Conservation (phyloP, 1,140 invertebrate genomes). For the Archivesica marissinica region DNA sequence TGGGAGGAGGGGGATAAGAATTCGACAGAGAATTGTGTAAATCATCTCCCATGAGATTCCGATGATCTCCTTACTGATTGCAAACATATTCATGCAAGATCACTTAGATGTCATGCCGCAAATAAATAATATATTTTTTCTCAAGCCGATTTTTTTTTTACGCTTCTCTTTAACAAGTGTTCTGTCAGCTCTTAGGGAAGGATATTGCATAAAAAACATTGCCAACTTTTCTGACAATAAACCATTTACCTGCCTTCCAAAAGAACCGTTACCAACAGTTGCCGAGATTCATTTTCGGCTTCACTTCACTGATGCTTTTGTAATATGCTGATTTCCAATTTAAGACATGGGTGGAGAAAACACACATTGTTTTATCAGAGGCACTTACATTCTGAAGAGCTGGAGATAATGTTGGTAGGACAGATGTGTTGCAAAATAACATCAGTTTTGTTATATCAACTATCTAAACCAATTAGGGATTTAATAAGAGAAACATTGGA, state of each 20-base stretch:
- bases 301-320: constrained; percentile 40
- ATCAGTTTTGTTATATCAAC: too few species aligned
- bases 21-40: too few species aligned
- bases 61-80: too few species aligned
- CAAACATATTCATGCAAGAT: too few species aligned
- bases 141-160: neutral
- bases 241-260: constrained; percentile 23
- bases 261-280: constrained; percentile 23
- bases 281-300: constrained; percentile 15
- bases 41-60: too few species aligned
- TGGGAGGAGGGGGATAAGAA: too few species aligned
- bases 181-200: neutral
- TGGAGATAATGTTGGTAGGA: too few species aligned
- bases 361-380: neutral
- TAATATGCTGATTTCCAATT: constrained; percentile 27
- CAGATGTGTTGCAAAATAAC: too few species aligned
- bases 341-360: constrained; percentile 4
- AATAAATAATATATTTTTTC: constrained; percentile 14
- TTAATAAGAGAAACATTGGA: too few species aligned
- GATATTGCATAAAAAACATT: neutral
- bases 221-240: constrained; percentile 31
- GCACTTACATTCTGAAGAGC: neutral
- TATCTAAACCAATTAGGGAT: too few species aligned
- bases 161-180: constrained; percentile 13
- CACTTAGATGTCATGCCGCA: neutral